Evolutionary conservation across 2,888 invertebrate genomes (phyloP).

Genomic region (Ceratothoa steindachneri): DNA sequence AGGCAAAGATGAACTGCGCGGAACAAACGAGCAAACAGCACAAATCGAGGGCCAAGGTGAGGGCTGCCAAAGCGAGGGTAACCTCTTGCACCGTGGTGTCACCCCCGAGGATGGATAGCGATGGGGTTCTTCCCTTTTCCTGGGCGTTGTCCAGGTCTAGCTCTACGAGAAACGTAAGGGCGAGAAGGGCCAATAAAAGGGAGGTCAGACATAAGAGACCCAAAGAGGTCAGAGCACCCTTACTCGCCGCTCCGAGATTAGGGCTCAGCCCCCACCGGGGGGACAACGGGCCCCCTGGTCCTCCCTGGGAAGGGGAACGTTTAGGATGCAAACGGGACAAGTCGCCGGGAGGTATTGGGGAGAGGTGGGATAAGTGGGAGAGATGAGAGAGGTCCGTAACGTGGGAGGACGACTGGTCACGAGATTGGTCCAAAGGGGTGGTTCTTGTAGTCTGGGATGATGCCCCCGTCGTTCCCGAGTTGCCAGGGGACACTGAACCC

Average conservation of each 20-base stretch:
- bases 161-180: constrained; percentile 77
- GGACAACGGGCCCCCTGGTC: constrained; percentile 19
- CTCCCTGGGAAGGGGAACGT: constrained; percentile 37
- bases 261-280: constrained; percentile 52
- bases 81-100: constrained; percentile 69
- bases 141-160: constrained; percentile 63
- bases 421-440: constrained; percentile 48
- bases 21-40: constrained; percentile 89
- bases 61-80: constrained; percentile 79
- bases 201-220: constrained; percentile 81
- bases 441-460: constrained; percentile 39
- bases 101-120: not conserved
- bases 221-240: constrained; percentile 77
- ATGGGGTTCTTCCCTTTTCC: constrained; percentile 56
- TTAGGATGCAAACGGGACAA: constrained; percentile 63
- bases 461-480: not conserved
- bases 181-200: constrained; percentile 73
- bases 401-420: constrained; percentile 46
- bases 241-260: constrained; percentile 59
- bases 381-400: constrained; percentile 47
- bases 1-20: constrained; percentile 88
- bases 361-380: constrained; percentile 33
- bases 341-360: constrained; percentile 29
- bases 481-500: not conserved
- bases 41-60: constrained; percentile 80